These are phyloP conservation scores for Engystomops pustulosus DNA, from an alignment of 2,113 vertebrate species.

Conservation along the genomic window DNA sequence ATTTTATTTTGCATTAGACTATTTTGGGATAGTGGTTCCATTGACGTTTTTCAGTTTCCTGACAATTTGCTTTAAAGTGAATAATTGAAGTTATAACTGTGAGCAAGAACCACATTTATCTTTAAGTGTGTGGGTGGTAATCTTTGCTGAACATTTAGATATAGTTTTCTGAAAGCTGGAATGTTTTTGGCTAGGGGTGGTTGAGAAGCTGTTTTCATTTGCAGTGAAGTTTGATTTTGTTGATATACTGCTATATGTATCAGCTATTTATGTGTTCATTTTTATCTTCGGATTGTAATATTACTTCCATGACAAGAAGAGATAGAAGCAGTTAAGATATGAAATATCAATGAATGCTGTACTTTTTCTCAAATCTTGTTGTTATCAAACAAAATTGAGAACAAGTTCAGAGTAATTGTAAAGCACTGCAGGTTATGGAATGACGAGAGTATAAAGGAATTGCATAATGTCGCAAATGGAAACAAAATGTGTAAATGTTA, in stretches of 20 bases:
- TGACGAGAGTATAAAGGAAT: too few species aligned
- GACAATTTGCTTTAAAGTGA: background rate
- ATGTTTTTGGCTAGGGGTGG: background rate
- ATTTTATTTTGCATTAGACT: background rate
- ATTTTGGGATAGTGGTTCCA: background rate
- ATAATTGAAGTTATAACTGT: background rate
- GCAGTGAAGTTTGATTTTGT: background rate
- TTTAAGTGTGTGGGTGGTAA: background rate
- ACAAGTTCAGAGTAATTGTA: too few species aligned
- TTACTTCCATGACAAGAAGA: background rate
- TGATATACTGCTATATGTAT: background rate
- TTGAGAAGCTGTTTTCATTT: background rate
- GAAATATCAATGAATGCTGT: background rate
- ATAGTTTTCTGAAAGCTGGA: background rate
- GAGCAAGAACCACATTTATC: background rate
- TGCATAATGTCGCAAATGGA: too few species aligned
- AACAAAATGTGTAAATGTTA: too few species aligned
- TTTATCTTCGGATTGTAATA: background rate
- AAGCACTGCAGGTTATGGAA: too few species aligned
- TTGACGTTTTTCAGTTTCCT: background rate
- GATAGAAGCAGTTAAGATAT: background rate
- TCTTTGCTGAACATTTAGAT: background rate
- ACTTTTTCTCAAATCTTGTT: background rate
- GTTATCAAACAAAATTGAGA: too few species aligned
- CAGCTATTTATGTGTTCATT: background rate